Conservation (phyloP, 92 coral and sea anemone species). For the Porites divaricata region DNA sequence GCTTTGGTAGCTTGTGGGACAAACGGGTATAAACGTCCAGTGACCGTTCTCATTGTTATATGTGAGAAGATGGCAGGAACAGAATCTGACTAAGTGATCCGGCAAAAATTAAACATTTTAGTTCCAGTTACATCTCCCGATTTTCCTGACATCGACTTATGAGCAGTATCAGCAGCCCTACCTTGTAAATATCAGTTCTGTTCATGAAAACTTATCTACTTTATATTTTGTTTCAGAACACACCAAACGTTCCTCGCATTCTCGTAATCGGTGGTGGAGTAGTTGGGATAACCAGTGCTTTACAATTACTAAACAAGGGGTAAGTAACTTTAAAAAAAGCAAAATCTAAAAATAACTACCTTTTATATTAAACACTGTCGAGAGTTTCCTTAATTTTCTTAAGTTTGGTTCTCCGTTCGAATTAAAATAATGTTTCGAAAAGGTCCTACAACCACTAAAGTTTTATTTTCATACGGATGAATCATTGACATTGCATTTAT, state of each 20-base stretch:
- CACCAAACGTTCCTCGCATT: slow-evolving; percentile 16
- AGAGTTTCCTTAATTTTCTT: neutral
- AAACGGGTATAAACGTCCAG: too few species aligned
- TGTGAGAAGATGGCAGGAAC: too few species aligned
- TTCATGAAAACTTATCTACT: neutral
- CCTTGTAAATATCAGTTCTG: neutral
- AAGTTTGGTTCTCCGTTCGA: too few species aligned
- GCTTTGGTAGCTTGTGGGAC: neutral
- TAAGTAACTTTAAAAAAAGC: neutral
- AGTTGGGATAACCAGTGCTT: slow-evolving; percentile 33
- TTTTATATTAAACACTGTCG: neutral
- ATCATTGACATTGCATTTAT: too few species aligned
- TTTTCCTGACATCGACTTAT: too few species aligned
- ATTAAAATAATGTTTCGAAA: neutral
- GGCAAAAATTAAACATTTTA: too few species aligned
- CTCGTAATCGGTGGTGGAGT: slow-evolving; percentile 30
- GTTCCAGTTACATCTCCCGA: too few species aligned
- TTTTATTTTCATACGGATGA: neutral
- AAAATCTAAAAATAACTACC: too few species aligned
- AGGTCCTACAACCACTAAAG: neutral
- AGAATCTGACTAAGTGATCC: neutral
- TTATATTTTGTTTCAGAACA: neutral
- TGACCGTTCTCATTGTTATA: too few species aligned
- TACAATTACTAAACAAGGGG: slow-evolving; percentile 25
- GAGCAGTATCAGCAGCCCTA: too few species aligned